phyloP scores from a whole-genome alignment of 30 jellyfish, hydroid and myxozoan genomes.

The Turritopsis dohrnii region DNA sequence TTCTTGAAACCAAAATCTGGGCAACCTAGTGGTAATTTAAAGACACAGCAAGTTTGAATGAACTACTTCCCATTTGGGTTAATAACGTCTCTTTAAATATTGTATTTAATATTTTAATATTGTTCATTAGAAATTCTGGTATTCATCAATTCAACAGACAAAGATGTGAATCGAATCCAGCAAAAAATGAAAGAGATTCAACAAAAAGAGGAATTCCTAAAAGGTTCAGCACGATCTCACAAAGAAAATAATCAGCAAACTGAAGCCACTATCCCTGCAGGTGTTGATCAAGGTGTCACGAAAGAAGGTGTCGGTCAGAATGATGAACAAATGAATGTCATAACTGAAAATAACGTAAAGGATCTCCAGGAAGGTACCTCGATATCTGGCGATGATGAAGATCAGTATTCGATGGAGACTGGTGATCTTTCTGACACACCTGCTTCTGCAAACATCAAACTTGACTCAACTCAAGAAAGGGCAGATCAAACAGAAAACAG shows the following conservation, averaged over 20 bases:
- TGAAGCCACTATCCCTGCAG: neutral
- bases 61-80: too few relatives aligned
- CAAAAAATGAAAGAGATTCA: slow-evolving; percentile 7
- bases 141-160: neutral
- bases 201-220: neutral
- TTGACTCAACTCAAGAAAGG: neutral
- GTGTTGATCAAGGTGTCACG: neutral
- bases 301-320: neutral
- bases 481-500: neutral
- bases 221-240: neutral
- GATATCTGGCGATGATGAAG: neutral
- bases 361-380: neutral
- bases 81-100: neutral
- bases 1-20: too few relatives aligned
- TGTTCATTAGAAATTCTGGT: neutral
- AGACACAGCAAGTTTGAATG: too few relatives aligned
- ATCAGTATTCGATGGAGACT: neutral
- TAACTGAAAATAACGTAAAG: neutral
- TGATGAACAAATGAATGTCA: neutral
- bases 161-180: neutral
- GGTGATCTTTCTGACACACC: neutral
- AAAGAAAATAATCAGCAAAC: neutral
- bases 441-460: neutral
- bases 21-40: too few relatives aligned
- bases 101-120: too few relatives aligned